Conservation (phyloP, 2,888 invertebrate species). For the Stratiomys singularior region DNA sequence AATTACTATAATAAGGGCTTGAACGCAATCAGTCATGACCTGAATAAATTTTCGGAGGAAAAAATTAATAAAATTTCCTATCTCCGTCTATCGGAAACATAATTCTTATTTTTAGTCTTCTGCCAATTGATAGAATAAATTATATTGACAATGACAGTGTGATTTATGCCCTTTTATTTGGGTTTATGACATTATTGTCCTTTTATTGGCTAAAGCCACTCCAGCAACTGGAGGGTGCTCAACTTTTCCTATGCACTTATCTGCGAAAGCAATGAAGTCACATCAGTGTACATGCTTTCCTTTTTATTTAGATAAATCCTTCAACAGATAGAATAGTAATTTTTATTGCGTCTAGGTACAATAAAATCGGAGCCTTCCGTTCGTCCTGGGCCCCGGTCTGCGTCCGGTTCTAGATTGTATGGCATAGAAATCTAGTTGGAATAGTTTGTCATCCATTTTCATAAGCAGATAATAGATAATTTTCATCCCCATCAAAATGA, state of each 20-base stretch:
- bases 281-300: not conserved
- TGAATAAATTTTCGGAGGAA: not conserved
- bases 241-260: conserved; percentile 11
- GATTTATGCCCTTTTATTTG: conserved; percentile 21
- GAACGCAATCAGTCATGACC: not conserved
- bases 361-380: not conserved
- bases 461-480: conserved; percentile 37
- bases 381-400: not conserved
- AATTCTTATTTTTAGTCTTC: not conserved
- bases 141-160: not conserved
- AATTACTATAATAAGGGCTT: conserved; percentile 1
- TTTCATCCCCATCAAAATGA: conserved; percentile 8
- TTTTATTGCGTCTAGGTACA: conserved; percentile 14
- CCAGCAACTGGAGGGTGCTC: not conserved
- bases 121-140: conserved; percentile 4
- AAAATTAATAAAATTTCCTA: not conserved
- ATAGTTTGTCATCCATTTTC: conserved; percentile 17
- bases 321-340: not conserved
- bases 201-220: not conserved
- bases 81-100: too few species aligned
- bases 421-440: not conserved
- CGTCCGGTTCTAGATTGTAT: not conserved
- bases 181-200: not conserved
- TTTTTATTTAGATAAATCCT: not conserved
- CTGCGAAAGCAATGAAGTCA: not conserved